A percentile compares a stretch with the other conserved stretches of the same genome.
phyloP scores from a whole-genome alignment of 2,113 vertebrate genomes.

The Uria lomvia region DNA sequence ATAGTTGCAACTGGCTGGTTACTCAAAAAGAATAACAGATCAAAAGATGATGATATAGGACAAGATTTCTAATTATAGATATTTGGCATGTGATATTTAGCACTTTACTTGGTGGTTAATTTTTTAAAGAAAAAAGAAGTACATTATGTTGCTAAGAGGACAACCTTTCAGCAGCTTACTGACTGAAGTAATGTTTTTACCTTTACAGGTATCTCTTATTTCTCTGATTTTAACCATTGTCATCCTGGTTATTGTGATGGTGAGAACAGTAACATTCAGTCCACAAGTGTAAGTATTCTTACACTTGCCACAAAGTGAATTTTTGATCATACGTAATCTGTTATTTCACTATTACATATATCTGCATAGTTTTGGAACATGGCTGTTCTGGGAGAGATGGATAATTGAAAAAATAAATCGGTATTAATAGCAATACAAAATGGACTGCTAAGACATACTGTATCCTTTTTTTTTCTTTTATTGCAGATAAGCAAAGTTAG shows the following conservation, averaged over 20 bases:
- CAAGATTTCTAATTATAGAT: not conserved
- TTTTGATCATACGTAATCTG: not conserved
- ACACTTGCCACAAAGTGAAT: not conserved
- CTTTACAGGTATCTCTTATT: constrained; percentile 84
- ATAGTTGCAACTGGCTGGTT: not conserved
- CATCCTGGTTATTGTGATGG: constrained; percentile 82
- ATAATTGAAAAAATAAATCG: not conserved
- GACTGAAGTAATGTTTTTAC: not conserved
- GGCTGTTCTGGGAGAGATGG: not conserved
- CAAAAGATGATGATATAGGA: not conserved
- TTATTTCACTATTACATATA: not conserved
- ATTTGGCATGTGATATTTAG: not conserved
- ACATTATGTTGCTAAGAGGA: not conserved
- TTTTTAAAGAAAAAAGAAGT: not conserved
- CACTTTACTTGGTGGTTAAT: not conserved
- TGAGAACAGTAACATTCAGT: constrained; percentile 81
- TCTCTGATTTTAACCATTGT: constrained; percentile 85
- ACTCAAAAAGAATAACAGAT: not conserved
- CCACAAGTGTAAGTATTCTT: constrained; percentile 81
- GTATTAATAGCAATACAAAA: not conserved
- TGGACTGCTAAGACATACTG: not conserved
- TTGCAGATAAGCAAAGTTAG: not conserved
- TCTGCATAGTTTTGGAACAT: not conserved
- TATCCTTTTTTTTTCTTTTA: not conserved
- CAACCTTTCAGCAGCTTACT: not conserved